Base-by-base conservation (phyloP, 2,888 invertebrate genomes). In the Trissolcus japonicus region DNA sequence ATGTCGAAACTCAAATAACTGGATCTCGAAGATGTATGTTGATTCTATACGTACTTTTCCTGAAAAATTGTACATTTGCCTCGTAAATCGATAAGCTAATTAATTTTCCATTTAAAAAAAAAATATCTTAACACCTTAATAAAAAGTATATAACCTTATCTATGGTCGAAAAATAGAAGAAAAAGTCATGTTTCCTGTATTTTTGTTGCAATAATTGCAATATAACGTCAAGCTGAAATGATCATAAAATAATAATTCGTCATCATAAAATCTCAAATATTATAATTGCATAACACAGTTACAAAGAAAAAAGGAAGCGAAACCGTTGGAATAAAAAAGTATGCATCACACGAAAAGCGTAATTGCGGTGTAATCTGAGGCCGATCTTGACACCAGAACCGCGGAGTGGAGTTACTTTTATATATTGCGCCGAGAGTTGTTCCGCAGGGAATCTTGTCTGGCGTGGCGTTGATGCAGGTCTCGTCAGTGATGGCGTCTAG, bases 401-500 rank as follows among this genome's bases (percentile, higher is more conserved):
- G 63, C 60, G 69, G 63, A 59, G 59, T 59, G 63, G 55, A 69
- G 60, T 65, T 63, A 76, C 75, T 60, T 65, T 65, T 69, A 65
- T 76, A 69, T 60, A 16, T 16, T 59, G 19, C 56, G 17, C 17
- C 59, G 21, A 56, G 21, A 56, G 54, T 68, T 54, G 17, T 73
- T 68, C 60, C 51, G 50, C 72, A 48, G 63, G 55, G 73, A 77
- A 77, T 67, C 77, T 73, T 59, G 77, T 72, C 46, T 57, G 68
- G 56, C 48, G 41, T 67, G 67, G 67, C 59, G 56, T 59, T 56
- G 62, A 73, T 29, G 46, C 46, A 17, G 41, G 16, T 21, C 56
- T 43, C 57, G 51, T 7, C 55, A 14, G 46, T 54, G 59, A 9
- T 29, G 51, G 14, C 50, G 54, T 53, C 57, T 65, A 62, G 46